Conservation (phyloP, 2,113 vertebrate species). For the Corythornis vintsioides region DNA sequence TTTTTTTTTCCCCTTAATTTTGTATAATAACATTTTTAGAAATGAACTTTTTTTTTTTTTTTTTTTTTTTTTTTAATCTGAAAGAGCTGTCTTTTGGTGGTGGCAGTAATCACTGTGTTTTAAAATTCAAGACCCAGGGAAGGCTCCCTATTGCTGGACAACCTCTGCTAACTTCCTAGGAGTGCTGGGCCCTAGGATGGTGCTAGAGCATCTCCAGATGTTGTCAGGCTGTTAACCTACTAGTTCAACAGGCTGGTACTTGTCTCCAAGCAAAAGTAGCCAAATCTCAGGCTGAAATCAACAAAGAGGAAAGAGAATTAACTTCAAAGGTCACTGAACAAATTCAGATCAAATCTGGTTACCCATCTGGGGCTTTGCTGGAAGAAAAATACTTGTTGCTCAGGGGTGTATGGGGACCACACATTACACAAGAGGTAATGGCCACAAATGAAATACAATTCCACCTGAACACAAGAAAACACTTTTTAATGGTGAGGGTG, state of each 20-base stretch:
- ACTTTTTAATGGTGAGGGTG: background rate
- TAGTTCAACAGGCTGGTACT: background rate
- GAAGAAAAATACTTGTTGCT: background rate
- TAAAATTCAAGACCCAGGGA: background rate
- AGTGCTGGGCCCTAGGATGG: background rate
- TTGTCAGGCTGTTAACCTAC: background rate
- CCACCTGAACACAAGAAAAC: background rate
- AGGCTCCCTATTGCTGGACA: background rate
- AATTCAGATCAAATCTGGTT: background rate
- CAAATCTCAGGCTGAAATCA: background rate
- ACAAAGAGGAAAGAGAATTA: background rate
- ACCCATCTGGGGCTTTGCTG: background rate
- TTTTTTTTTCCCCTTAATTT: conserved; percentile 68
- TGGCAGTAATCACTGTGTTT: background rate
- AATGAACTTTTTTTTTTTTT: background rate
- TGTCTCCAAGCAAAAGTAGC: background rate
- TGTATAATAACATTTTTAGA: conserved; percentile 60
- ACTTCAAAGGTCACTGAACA: background rate
- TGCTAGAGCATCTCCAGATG: background rate
- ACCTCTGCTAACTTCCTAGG: background rate
- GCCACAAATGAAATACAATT: background rate
- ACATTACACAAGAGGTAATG: background rate
- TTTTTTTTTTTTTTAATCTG: background rate
- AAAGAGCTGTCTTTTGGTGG: conserved; percentile 1
- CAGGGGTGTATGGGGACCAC: background rate